These are phyloP conservation scores for Allolobophora icterica DNA, from an alignment of 2,888 invertebrate genomes.

Conservation along the genomic window DNA sequence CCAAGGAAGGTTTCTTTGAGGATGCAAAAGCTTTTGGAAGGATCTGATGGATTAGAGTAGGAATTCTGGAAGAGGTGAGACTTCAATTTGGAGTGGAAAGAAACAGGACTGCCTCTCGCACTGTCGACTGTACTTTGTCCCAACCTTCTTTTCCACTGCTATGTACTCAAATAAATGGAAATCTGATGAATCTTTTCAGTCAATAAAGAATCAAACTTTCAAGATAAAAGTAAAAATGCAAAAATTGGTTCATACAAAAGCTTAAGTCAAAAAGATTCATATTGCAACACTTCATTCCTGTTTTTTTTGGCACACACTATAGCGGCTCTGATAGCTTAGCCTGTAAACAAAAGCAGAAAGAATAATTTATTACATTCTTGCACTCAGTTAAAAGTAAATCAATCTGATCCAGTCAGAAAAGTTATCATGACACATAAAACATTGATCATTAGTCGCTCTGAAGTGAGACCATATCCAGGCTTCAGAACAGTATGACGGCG, in stretches of 20 bases:
- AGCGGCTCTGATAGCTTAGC: not conserved
- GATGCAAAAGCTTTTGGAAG: too few relatives aligned
- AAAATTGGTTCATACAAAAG: not conserved
- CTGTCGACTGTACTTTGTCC: not conserved
- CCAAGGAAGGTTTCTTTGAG: too few relatives aligned
- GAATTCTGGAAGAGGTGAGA: too few relatives aligned
- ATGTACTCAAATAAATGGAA: too few relatives aligned
- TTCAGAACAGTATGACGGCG: not conserved
- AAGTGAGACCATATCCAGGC: not conserved
- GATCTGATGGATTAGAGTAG: too few relatives aligned
- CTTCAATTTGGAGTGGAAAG: not conserved
- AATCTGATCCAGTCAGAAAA: not conserved
- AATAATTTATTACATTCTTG: not conserved
- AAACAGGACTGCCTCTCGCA: not conserved
- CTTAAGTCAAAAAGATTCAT: not conserved
- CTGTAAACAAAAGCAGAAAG: not conserved
- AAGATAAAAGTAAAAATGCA: too few relatives aligned
- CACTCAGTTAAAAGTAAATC: too few relatives aligned
- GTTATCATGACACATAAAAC: not conserved
- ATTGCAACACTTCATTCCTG: not conserved
- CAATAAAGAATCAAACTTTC: too few relatives aligned
- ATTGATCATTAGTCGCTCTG: not conserved
- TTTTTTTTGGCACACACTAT: not conserved
- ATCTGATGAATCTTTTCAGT: too few relatives aligned
- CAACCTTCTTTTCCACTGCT: not conserved